Base-by-base conservation (phyloP, 2,888 invertebrate genomes). In the Pyralis farinalis region DNA sequence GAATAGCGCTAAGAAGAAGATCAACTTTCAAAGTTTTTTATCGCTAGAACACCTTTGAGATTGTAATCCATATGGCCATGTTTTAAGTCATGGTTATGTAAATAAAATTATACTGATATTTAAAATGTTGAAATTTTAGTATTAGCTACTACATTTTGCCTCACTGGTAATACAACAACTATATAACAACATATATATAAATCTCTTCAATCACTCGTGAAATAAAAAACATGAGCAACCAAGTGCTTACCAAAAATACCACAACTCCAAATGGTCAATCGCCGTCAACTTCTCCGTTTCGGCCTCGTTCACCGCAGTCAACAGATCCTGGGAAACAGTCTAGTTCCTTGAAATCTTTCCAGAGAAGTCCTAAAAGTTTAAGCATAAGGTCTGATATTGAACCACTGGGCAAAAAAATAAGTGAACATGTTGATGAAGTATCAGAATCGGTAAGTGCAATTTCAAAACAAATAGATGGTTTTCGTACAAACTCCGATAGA, bases 311-410 rank as follows among this genome's bases (percentile, higher is more conserved):
- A 4, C 16, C 16, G 16, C 16, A 16, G 16, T 16, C 16, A 16
- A 2, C 16, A 2, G 16, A 4, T 4, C 16, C 16, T 16, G 16
- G 16, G 2, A 16, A 3, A 16, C 16, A 16, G 16, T 16, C 16
- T 16, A 4, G 16, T 16, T 16, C 16, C 4, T 5, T 25, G 3
- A 25, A 25, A 25, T 25, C 25, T n/a, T 8, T 8, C 25, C 25
- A 25, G 7, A 3, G 8, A 25, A 25, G 25, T 7, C 25, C 25
- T 25, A 25, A 25, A 2, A 25, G 7, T 25, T 7, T 25, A n/a
- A 25, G 25, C 7, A 25, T 25, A 8, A 25, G n/a, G n/a, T 25
- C 34, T 9, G 22, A 52, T 37, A 53, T 77, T 11, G 63, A 67
- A 53, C 71, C 73, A 10, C 62, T 28, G 10, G 29, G 28, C 36